Evolutionary conservation across 1,140 invertebrate genomes (phyloP), one percentile per base, ranked within the genome.

Genomic region (Euura lappo): DNA sequence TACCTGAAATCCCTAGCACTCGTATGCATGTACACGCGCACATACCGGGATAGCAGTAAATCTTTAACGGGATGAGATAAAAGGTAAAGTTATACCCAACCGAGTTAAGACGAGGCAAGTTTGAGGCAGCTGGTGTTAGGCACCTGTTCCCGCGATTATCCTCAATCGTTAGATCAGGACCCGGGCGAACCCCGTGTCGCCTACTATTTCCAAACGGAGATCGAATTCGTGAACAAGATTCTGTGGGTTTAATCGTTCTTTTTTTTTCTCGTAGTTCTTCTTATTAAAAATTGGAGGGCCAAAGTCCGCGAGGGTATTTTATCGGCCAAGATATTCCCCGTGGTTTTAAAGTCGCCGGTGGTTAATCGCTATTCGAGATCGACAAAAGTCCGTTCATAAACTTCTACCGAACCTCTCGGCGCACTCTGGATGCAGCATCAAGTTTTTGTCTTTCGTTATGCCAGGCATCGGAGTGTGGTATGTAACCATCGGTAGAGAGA

Each of bases 141-240:
- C 81, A 82, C 78, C 79, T 82, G 82, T 81, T 80, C 77, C 7
- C 60, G 67, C 69, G 74, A 78, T 79, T 79, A 60, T 4, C 13
- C 51, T 60, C 51, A n/a, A 60, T 60, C 51, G 51, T 60, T 60
- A 60, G 51, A 60, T 60, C 51, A 8, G 28, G 28, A 28, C 28
- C 28, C 28, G 28, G 28, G 28, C 28, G 28, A 28, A 28, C 28
- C 28, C 28, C 28, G 28, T 28, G 28, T 28, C 28, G 28, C 28
- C 28, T 28, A 28, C 28, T 28, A 28, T 28, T 28, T 28, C 28
- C 28, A 28, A 28, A 28, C 28, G 28, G 28, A 28, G 28, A 28
- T 28, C 28, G 28, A 28, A 28, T 28, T 28, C 28, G 28, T 28
- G 28, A 28, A 28, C 28, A 28, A 28, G 28, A 28, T 28, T 28